Conservation (phyloP, 2,797 vertebrate genomes). For the Xenentodon cancila region DNA sequence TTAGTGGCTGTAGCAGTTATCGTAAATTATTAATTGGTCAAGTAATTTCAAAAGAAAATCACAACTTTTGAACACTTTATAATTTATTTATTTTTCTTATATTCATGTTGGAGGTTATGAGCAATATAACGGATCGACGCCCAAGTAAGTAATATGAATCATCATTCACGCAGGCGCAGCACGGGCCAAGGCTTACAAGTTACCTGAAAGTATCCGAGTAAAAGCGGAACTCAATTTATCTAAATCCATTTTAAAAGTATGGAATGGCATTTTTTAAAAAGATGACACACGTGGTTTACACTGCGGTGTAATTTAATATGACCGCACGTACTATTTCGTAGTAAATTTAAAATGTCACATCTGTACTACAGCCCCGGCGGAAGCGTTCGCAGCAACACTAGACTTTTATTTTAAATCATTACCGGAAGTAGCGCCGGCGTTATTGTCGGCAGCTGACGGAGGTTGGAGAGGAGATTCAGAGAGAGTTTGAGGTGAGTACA, state of each 20-base stretch:
- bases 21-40: too few species aligned
- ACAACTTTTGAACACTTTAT: not conserved
- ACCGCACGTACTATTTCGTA: accelerated
- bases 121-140: constrained; percentile 46
- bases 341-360: accelerated
- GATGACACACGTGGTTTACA: accelerated
- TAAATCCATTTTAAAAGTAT: constrained; percentile 36
- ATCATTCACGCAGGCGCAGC: constrained; percentile 68
- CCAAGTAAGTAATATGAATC: constrained; percentile 41
- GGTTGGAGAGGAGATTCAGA: constrained; percentile 36
- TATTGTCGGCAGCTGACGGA: accelerated
- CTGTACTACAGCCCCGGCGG: too few species aligned
- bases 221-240: not conserved
- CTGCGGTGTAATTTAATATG: too few species aligned
- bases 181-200: constrained; percentile 9
- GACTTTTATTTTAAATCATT: not conserved
- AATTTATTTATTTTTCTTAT: not conserved
- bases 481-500: constrained; percentile 62
- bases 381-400: accelerated
- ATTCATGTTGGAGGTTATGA: not conserved
- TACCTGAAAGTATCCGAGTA: not conserved
- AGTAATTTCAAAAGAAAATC: too few species aligned
- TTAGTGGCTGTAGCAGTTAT: too few species aligned
- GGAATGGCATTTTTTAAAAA: accelerated
- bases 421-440: constrained; percentile 34